Base-by-base conservation (phyloP, 2,113 vertebrate species). In the Lucifuga dentata region DNA sequence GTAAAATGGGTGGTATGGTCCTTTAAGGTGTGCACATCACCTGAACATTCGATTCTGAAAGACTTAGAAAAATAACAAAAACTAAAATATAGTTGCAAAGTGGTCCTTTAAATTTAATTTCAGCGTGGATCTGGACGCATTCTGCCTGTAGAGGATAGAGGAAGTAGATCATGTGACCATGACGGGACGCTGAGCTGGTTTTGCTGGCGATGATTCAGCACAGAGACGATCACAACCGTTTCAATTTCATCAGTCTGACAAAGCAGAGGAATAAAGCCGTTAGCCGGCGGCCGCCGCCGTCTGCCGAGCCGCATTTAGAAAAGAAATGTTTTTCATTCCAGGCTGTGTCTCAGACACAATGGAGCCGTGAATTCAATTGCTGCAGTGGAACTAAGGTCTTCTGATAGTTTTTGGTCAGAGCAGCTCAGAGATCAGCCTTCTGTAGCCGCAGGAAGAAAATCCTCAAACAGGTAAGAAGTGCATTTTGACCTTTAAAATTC, bases 281-380 rank as follows among this genome's bases (percentile, higher is more conserved):
- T 73, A 80, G 68, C 64, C 57, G 29, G 32, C 32, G 69, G 76
- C 46, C 41, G 21, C 17, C 44, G 19, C 36, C 29, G 63, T 76
- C 58, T 71, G 72, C 38, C 2, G 71, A 56, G 38, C 49, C 41
- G 48, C 57, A 62, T 80, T 83, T 74, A 63, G 59, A 75, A 64
- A 75, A 82, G 16, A 83, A 75, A 84, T 68, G 74, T 68, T 79
- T 85, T 71, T 76, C 65, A 76, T 80, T 77, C 44, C 39, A 62
- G 43, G 33, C 35, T 23, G 59, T 57, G 49, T 68, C 66, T 76
- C 52, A 53, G 19, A 61, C 71, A 62, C 17, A 36, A 64, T 7
- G 38, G 23, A 76, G 21, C 16, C 6, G 56, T 57, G 43, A 26
- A 64, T 16, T 23, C 35, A 63, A 33, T 38, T 24, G 16, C 36